Evolutionary conservation across 2,888 invertebrate species (phyloP), one percentile per base, ranked within the genome.

Genomic region (Stenurella melanura): DNA sequence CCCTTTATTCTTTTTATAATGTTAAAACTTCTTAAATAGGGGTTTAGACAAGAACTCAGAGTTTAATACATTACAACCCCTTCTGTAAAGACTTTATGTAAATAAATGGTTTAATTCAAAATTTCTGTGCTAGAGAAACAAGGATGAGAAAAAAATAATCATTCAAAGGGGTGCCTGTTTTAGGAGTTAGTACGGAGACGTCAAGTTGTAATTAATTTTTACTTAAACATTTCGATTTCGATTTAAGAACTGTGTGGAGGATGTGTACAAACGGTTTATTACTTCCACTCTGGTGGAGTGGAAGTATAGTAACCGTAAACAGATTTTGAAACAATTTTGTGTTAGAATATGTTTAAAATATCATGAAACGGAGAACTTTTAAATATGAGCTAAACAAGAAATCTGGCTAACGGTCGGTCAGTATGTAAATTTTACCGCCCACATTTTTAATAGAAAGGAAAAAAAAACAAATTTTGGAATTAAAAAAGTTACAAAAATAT

Each of bases 91-190:
- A 76, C 78, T 80, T 83, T 82, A 83, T 82, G 83, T 80, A 83
- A 83, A 83, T 83, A 80, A 82, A 83, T 82, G 83, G 77, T 81
- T 81, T 80, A 82, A 81, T 82, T 81, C 81, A 74, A 83, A 83
- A 82, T 80, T 81, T 81, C 76, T 76, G 73, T 71, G 77, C 80
- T 66, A 72, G 73, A 74, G 78, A 79, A 83, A 81, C 81, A 83
- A 82, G 80, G 81, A 80, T 75, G 78, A 75, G 78, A 78, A 81
- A 83, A n/a, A 83, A 83, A 81, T 82, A 68, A 80, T 80, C 81
- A 83, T 83, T 83, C 80, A 82, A 78, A 81, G 78, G 77, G 81
- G 77, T 80, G 78, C 72, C 66, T 76, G 76, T 67, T 54, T 50
- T 21, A 21, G 57, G 66, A 56, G 26, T 54, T 67, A 67, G 17